Evolutionary conservation across 92 coral and sea anemone species (phyloP).

Genomic region (Palythoa heliodiscus): DNA sequence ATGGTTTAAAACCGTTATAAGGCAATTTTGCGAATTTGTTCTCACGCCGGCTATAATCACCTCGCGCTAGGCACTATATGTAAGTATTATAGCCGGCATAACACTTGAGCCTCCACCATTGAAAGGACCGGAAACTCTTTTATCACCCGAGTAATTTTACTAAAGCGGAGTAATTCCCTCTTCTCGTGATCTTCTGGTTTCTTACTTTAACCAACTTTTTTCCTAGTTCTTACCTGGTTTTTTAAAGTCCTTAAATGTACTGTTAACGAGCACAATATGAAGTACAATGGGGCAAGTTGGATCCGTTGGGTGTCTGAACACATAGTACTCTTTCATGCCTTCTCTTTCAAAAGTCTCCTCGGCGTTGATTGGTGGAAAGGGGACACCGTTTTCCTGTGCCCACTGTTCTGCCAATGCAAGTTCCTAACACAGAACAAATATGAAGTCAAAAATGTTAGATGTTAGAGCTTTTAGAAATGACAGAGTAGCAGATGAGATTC

Average conservation of each 20-base stretch:
- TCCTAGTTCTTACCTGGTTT: slow-evolving; percentile 60
- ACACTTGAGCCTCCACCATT: too few species aligned
- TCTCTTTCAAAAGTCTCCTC: slow-evolving; percentile 67
- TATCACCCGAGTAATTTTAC: too few species aligned
- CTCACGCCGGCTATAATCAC: too few species aligned
- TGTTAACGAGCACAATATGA: slow-evolving; percentile 74
- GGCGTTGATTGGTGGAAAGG: slow-evolving; percentile 79
- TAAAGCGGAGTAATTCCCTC: too few species aligned
- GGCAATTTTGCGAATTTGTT: too few species aligned
- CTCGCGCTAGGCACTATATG: too few species aligned
- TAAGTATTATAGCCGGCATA: too few species aligned
- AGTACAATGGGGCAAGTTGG: slow-evolving; percentile 68
- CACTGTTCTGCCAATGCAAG: slow-evolving; percentile 66
- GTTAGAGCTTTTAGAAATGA: too few species aligned
- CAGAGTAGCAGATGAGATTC: too few species aligned
- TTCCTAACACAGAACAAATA: slow-evolving; percentile 39
- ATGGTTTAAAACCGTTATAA: too few species aligned
- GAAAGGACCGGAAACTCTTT: too few species aligned
- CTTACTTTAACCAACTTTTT: background rate
- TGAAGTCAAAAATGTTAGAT: background rate
- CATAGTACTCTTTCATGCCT: slow-evolving; percentile 74
- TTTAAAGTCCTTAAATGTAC: slow-evolving; percentile 57
- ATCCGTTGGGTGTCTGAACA: slow-evolving; percentile 66
- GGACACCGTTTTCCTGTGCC: slow-evolving; percentile 67
- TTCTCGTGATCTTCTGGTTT: too few species aligned